Base-by-base conservation (phyloP, 2,888 invertebrate genomes). In the Sialis lutaria region DNA sequence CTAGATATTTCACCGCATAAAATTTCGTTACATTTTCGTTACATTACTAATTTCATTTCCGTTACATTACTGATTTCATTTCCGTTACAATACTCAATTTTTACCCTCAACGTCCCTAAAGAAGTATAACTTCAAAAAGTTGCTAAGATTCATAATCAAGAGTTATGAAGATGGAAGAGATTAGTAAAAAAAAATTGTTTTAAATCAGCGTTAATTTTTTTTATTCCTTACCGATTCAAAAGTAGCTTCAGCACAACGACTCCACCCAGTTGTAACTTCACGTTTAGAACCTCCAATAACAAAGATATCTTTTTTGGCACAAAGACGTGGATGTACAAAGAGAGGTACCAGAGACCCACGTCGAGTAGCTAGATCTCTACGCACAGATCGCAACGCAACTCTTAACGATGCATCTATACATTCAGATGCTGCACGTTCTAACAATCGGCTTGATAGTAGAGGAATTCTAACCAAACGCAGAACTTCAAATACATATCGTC, bases 281-380 rank as follows among this genome's bases (percentile, higher is more conserved):
- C 89, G 76, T 56, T 85, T 82, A 1, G 86, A 87, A 9, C 93
- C 93, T 30, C 93, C 93, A 51, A 88, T 85, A 42, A 93, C 79
- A 57, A 87, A 80, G 51, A 93, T 82, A 59, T 83, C 79, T 61
- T 90, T 90, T 52, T 89, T 83, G 1, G 91, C 88, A 59, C 87
- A 79, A 53, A 82, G 76, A 6, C 92, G 74, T 1, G 91, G 91
- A 59, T 82, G 79, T 32, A 79, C 82, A 12, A 77, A 73, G 53
- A 87, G 64, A 13, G 84, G 74, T 47, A 88, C 87, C 48, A 88
- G 64, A 55, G 82, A 83, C 5, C 85, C 85, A 48, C 82, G 79
- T 52, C 81, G 79, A 1, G 76, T 76, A 52, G 77, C 73, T 64
- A 89, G 75, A 64, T 89, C 88, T 52, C 79, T 79, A 58, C 80